These are phyloP conservation scores for Poicephalus meyeri DNA, from an alignment of 2,113 vertebrate genomes.

Conservation along the genomic window DNA sequence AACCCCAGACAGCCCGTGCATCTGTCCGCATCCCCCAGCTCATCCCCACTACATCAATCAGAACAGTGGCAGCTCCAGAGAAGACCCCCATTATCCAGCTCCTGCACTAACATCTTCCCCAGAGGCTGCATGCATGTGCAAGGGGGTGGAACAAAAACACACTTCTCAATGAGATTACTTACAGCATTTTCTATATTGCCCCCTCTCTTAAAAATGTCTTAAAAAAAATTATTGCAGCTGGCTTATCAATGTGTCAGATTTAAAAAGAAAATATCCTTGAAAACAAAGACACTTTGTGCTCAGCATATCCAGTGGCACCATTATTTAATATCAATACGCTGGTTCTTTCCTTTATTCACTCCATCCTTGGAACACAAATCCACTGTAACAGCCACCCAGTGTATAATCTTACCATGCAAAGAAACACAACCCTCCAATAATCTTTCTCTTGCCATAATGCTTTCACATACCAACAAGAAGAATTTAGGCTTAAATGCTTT, in stretches of 20 bases:
- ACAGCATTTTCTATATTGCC: conserved; percentile 7
- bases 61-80: conserved; percentile 5
- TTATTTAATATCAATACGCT: conserved; percentile 49
- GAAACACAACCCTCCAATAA: neutral
- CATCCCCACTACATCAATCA: conserved; percentile 21
- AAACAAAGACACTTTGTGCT: conserved; percentile 45
- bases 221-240: neutral
- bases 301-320: conserved; percentile 25
- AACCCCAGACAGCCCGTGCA: neutral
- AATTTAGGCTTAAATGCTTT: neutral
- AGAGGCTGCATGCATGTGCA: neutral
- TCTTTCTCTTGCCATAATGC: neutral
- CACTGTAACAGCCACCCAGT: conserved; percentile 21
- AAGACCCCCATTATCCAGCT: conserved; percentile 2
- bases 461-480: neutral
- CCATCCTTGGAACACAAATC: conserved; percentile 29
- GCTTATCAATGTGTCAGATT: neutral
- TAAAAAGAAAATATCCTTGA: neutral
- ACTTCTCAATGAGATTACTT: conserved; percentile 2
- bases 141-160: neutral
- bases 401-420: conserved; percentile 25
- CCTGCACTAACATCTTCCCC: conserved; percentile 41
- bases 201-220: neutral
- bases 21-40: neutral
- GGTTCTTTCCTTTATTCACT: conserved; percentile 35